Percentiles rank a stretch among this genome's conserved stretches.
Conservation (phyloP, 2,113 vertebrate species). For the Corythoichthys haematopterus region DNA sequence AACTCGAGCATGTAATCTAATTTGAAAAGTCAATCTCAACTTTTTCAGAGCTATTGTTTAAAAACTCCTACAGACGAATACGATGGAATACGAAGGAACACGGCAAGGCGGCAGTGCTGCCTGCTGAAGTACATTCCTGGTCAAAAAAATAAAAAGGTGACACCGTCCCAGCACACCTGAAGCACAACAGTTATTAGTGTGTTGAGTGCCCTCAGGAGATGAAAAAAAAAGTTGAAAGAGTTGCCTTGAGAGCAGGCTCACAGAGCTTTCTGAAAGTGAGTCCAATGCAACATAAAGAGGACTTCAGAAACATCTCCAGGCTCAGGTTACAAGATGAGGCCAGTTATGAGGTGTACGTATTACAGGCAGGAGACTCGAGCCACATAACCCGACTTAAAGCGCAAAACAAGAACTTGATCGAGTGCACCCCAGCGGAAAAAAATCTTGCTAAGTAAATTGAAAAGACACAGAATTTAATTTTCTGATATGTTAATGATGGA, state of each 20-base stretch:
- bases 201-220: slow-evolving; percentile 10
- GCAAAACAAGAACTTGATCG: too few relatives aligned
- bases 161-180: slow-evolving; percentile 47
- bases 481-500: too few relatives aligned
- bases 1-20: slow-evolving; percentile 1
- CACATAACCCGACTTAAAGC: background rate
- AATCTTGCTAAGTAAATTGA: too few relatives aligned
- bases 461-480: too few relatives aligned
- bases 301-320: slow-evolving; percentile 19
- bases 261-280: slow-evolving; percentile 10
- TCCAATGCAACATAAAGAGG: slow-evolving; percentile 21
- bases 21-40: background rate
- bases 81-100: slow-evolving; percentile 8
- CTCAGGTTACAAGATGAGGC: background rate
- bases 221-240: slow-evolving; percentile 19
- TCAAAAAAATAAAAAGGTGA: slow-evolving; percentile 13
- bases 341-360: slow-evolving; percentile 29
- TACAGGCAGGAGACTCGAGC: slow-evolving; percentile 1
- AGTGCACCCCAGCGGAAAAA: too few relatives aligned
- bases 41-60: background rate
- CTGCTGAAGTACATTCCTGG: slow-evolving; percentile 48
- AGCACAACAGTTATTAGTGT: slow-evolving; percentile 35
- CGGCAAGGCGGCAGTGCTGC: slow-evolving; percentile 11
- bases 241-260: slow-evolving; percentile 17
- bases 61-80: background rate